Conservation (phyloP, 1,140 invertebrate species). For the Potamilus streckersoni region DNA sequence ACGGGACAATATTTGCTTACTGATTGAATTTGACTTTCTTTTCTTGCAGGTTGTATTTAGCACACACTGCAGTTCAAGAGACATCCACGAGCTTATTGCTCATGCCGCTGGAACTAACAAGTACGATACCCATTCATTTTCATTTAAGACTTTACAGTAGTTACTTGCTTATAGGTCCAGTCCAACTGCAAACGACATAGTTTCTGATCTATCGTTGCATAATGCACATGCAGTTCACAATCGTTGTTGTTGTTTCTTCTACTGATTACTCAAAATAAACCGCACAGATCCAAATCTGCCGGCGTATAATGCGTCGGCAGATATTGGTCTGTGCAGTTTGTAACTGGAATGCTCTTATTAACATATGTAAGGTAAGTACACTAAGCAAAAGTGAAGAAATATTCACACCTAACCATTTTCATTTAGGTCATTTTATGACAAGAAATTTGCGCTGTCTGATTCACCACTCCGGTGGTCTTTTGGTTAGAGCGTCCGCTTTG, state of each 20-base stretch:
- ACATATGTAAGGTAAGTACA: too few species aligned
- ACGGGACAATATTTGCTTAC: too few species aligned
- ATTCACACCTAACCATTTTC: too few species aligned
- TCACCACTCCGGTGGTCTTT: too few species aligned
- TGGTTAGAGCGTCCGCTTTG: too few species aligned
- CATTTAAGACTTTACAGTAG: not conserved
- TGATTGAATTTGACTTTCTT: slow-evolving; percentile 14
- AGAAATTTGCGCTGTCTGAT: too few species aligned
- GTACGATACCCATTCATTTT: slow-evolving; percentile 33
- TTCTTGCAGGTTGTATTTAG: slow-evolving; percentile 62
- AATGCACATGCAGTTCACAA: not conserved
- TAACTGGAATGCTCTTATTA: too few species aligned
- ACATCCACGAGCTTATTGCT: slow-evolving; percentile 62
- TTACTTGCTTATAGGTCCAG: not conserved
- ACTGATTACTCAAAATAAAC: not conserved
- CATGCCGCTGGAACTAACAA: slow-evolving; percentile 59
- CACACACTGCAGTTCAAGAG: slow-evolving; percentile 56
- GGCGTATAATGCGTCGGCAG: not conserved
- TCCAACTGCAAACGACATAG: not conserved
- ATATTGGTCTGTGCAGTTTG: too few species aligned
- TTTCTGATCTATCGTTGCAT: not conserved
- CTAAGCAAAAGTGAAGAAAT: too few species aligned
- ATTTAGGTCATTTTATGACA: too few species aligned
- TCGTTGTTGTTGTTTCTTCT: not conserved
- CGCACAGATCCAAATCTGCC: not conserved